Conservation (phyloP, 2,888 invertebrate species). For the Harpagoxenus sublaevis region DNA sequence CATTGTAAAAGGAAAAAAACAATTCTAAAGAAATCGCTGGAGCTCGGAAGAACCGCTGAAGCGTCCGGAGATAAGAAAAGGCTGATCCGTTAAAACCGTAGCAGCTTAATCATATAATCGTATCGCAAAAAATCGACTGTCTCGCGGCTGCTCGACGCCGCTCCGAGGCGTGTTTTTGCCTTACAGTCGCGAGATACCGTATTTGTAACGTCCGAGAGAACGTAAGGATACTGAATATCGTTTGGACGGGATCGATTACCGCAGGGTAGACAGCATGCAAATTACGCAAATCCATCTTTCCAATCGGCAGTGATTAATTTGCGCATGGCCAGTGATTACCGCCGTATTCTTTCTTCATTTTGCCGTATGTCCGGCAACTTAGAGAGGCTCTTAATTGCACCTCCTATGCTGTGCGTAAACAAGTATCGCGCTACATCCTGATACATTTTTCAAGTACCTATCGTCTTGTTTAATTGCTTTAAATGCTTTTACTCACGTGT, state of each 20-base stretch:
- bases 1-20: background rate
- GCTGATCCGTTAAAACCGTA: conserved; percentile 26
- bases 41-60: background rate
- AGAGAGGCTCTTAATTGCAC: conserved; percentile 30
- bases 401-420: background rate
- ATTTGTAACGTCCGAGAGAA: conserved; percentile 26
- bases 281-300: conserved; percentile 46
- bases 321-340: conserved; percentile 18
- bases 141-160: background rate
- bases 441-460: conserved; percentile 17
- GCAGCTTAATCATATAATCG: background rate
- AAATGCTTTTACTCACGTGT: background rate
- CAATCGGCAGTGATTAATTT: conserved; percentile 37
- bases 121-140: conserved; percentile 6
- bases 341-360: background rate
- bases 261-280: conserved; percentile 11
- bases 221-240: conserved; percentile 12
- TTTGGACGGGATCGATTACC: conserved; percentile 17
- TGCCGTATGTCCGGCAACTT: background rate
- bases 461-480: conserved; percentile 9
- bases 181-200: background rate
- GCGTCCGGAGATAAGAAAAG: background rate
- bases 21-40: background rate
- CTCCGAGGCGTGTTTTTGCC: conserved; percentile 13
- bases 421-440: conserved; percentile 23